phyloP scores from a whole-genome alignment of 2,888 invertebrate species.

The Incurvaria masculella region DNA sequence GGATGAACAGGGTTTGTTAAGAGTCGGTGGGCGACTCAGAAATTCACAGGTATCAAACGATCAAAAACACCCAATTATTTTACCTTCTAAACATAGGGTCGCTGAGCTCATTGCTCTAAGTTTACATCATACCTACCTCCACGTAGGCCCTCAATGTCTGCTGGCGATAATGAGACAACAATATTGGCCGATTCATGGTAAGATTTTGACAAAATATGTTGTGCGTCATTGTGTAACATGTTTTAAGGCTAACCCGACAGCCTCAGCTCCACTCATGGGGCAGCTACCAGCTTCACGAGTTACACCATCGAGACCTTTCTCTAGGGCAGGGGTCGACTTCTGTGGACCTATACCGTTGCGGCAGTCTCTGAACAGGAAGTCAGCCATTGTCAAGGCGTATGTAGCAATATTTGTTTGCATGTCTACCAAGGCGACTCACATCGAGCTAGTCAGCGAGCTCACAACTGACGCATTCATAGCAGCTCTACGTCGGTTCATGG shows the following conservation, averaged over 20 bases:
- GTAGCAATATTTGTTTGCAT: constrained; percentile 2
- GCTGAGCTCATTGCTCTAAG: constrained; percentile 1
- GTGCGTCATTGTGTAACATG: constrained; percentile 4
- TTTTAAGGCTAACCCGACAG: background rate
- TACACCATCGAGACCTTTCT: background rate
- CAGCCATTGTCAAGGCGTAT: background rate
- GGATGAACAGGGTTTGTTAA: background rate
- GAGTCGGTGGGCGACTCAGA: constrained; percentile 2
- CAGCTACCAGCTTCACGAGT: background rate
- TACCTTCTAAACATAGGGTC: constrained; percentile 1
- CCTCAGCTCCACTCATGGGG: constrained; percentile 3
- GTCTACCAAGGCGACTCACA: constrained; percentile 6
- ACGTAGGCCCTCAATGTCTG: constrained; percentile 2
- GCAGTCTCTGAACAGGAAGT: background rate
- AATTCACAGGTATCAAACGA: background rate
- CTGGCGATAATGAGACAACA: background rate
- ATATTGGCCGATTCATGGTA: constrained; percentile 2
- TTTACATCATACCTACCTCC: constrained; percentile 1
- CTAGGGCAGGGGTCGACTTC: constrained; percentile 1
- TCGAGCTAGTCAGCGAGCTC: constrained; percentile 11
- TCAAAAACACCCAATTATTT: constrained; percentile 5
- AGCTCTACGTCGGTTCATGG: constrained; percentile 12
- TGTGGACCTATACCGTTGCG: constrained; percentile 3
- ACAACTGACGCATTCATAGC: constrained; percentile 14
- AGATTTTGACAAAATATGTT: background rate